Percentiles rank a stretch among this genome's conserved stretches.
Conservation (phyloP, 2,797 vertebrate species). For the Poeciliopsis infans region DNA sequence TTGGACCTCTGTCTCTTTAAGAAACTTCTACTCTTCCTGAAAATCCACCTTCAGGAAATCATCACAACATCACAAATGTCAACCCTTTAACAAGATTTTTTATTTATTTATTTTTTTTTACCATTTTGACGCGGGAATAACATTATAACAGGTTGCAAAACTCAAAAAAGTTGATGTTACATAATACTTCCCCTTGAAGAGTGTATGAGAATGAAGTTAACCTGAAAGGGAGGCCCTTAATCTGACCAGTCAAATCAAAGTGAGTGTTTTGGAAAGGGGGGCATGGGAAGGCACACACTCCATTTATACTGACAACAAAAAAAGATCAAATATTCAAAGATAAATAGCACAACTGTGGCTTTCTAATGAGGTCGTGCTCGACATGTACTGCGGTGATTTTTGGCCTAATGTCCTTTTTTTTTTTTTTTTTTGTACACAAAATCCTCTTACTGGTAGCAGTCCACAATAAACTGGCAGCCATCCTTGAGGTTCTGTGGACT, state of each 20-base stretch:
- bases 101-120: too few species aligned
- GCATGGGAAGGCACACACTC: not conserved
- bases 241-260: not conserved
- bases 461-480: constrained; percentile 11
- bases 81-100: too few species aligned
- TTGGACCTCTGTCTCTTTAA: too few species aligned
- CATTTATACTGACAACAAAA: not conserved
- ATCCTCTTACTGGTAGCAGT: constrained; percentile 23
- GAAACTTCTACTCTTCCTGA: too few species aligned
- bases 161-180: too few species aligned
- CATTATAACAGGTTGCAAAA: too few species aligned
- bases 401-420: not conserved
- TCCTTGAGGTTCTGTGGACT: constrained; percentile 24
- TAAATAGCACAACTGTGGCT: not conserved
- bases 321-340: not conserved
- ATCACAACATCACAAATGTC: too few species aligned
- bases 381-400: not conserved
- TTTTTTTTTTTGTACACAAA: constrained; percentile 5
- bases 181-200: not conserved
- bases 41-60: too few species aligned
- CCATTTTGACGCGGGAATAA: too few species aligned
- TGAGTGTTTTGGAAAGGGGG: not conserved
- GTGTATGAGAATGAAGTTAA: not conserved
- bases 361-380: too few species aligned
- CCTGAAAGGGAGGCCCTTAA: not conserved